A percentile compares a stretch with the other conserved stretches of the same genome.
phyloP scores from a whole-genome alignment of 2,113 vertebrate species.

The Laticauda colubrina region DNA sequence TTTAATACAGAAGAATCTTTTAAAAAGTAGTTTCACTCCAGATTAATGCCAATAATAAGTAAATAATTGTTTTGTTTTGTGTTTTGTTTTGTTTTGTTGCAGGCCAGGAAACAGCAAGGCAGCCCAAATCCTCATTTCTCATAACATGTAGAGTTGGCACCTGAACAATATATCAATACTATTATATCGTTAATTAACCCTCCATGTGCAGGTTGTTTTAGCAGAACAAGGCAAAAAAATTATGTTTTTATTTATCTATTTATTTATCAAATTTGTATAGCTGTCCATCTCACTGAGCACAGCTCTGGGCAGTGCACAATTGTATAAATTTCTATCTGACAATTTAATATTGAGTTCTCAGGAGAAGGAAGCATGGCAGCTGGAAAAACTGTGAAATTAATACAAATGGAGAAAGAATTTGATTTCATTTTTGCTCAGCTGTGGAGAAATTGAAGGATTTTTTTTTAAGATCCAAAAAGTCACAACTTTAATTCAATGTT shows the following conservation, averaged over 20 bases:
- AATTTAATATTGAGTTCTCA: neutral
- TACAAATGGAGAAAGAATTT: neutral
- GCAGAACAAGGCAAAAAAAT: neutral
- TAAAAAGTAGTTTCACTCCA: conserved; percentile 2
- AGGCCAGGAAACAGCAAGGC: neutral
- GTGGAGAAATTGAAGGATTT: neutral
- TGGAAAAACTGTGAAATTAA: neutral
- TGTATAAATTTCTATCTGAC: neutral
- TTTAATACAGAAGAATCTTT: conserved; percentile 19
- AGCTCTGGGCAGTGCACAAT: neutral
- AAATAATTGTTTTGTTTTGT: too few relatives aligned
- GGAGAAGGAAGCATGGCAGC: neutral
- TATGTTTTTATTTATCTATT: neutral
- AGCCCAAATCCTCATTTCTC: neutral
- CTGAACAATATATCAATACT: neutral
- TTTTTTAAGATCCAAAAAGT: neutral
- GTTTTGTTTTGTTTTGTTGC: neutral
- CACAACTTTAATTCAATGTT: neutral
- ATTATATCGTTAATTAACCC: neutral
- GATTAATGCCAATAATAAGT: neutral
- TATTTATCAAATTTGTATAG: neutral
- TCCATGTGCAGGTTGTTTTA: neutral
- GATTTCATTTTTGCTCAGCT: neutral
- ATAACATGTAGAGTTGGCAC: neutral
- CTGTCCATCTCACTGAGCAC: neutral